Conservation (phyloP, 2,797 vertebrate species). For the Esox lucius region DNA sequence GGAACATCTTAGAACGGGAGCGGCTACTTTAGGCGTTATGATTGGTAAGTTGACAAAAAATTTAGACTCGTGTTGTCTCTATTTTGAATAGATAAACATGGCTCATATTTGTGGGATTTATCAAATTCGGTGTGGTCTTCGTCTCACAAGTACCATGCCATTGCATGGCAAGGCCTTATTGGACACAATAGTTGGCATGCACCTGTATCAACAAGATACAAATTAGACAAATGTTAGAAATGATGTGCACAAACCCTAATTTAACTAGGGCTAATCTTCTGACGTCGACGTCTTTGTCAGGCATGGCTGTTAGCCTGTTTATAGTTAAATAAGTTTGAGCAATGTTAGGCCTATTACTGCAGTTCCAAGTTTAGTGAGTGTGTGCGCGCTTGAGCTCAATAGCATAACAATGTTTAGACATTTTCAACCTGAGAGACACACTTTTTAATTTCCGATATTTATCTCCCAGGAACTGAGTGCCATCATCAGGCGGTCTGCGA, state of each 20-base stretch:
- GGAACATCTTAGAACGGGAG: constrained; percentile 77
- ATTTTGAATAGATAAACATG: neutral
- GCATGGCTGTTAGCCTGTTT: neutral
- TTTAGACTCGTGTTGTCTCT: neutral
- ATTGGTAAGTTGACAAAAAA: constrained; percentile 70
- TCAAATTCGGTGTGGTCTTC: neutral
- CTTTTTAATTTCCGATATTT: neutral
- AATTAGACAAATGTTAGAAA: neutral
- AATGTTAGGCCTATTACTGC: neutral
- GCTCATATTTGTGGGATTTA: neutral
- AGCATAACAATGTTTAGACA: neutral
- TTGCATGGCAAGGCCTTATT: neutral
- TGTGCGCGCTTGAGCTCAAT: neutral
- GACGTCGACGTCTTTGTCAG: neutral
- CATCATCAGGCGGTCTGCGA: constrained; percentile 82
- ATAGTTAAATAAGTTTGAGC: neutral
- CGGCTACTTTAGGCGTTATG: constrained; percentile 74
- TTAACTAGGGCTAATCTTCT: neutral
- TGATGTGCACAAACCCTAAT: neutral
- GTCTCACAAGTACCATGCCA: neutral
- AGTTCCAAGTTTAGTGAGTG: neutral
- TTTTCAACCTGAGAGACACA: neutral
- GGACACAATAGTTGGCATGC: neutral
- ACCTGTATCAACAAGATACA: neutral
- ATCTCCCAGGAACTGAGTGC: constrained; percentile 75